Evolutionary conservation across 2,797 vertebrate genomes (phyloP).

Genomic region (Centroberyx gerrardi): DNA sequence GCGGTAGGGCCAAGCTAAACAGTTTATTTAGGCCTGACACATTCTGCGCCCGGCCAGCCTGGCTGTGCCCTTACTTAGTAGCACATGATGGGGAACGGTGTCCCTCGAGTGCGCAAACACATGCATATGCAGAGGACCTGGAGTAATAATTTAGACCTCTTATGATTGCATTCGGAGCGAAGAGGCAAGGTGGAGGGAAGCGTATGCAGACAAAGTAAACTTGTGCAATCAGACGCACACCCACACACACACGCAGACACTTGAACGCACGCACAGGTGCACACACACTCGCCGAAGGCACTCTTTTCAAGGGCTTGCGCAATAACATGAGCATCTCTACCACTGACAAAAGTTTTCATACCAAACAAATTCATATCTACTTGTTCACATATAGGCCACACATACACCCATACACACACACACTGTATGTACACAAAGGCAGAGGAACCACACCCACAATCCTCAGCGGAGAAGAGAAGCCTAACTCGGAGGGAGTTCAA

Average conservation of each 20-base stretch:
- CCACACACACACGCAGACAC: neutral
- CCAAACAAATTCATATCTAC: neutral
- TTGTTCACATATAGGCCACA: neutral
- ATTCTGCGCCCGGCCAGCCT: slow-evolving; percentile 8
- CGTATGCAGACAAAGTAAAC: neutral
- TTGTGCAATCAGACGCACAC: neutral
- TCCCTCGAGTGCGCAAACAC: slow-evolving; percentile 1
- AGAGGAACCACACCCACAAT: neutral
- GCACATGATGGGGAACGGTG: slow-evolving; percentile 2
- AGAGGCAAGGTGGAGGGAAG: neutral
- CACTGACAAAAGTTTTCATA: neutral
- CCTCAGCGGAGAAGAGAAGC: neutral
- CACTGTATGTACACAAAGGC: neutral
- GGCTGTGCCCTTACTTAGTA: slow-evolving; percentile 21
- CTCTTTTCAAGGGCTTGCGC: neutral
- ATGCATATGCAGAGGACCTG: neutral
- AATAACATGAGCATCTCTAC: neutral
- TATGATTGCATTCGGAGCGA: neutral
- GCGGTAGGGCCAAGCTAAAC: slow-evolving; percentile 46
- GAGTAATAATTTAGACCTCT: neutral
- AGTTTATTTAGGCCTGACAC: slow-evolving; percentile 51
- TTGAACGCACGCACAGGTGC: neutral
- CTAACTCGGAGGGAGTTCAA: neutral
- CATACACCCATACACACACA: neutral
- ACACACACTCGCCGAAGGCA: neutral